A percentile compares a stretch with the other conserved stretches of the same genome.
Evolutionary conservation across 2,888 invertebrate genomes (phyloP).

Genomic region (Myopa testacea): DNA sequence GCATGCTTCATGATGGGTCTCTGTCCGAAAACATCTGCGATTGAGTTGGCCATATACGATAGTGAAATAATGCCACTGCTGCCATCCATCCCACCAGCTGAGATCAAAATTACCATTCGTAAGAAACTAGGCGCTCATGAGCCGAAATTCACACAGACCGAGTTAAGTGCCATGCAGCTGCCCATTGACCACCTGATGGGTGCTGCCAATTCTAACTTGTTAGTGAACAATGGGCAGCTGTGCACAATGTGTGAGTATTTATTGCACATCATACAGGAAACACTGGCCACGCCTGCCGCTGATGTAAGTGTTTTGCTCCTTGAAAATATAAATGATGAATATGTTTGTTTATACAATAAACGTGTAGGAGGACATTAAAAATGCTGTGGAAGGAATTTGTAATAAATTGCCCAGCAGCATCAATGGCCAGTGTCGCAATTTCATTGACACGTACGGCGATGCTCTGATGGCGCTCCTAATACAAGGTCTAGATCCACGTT

Average conservation of each 20-base stretch:
- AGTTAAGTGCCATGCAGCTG: slow-evolving; percentile 67
- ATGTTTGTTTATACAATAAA: not conserved
- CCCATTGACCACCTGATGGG: slow-evolving; percentile 70
- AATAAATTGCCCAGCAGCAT: slow-evolving; percentile 74
- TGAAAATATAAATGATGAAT: not conserved
- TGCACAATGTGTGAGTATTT: slow-evolving; percentile 88
- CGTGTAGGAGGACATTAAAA: slow-evolving; percentile 76
- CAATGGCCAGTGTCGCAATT: slow-evolving; percentile 76
- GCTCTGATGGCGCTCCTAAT: slow-evolving; percentile 82
- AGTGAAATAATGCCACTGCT: slow-evolving; percentile 74
- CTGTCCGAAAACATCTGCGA: slow-evolving; percentile 59
- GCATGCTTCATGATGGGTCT: slow-evolving; percentile 77
- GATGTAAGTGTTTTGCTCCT: slow-evolving; percentile 70
- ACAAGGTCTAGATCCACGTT: slow-evolving; percentile 70
- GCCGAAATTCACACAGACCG: slow-evolving; percentile 61
- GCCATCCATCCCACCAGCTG: slow-evolving; percentile 69
- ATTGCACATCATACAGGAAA: slow-evolving; percentile 82
- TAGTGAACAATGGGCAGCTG: slow-evolving; percentile 68
- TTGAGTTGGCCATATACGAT: slow-evolving; percentile 36
- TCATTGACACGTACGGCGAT: slow-evolving; percentile 83
- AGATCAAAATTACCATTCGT: slow-evolving; percentile 62
- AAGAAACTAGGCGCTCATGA: slow-evolving; percentile 61
- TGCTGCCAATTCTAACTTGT: slow-evolving; percentile 59
- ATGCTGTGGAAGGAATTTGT: slow-evolving; percentile 78
- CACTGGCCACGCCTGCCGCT: slow-evolving; percentile 75